A percentile compares a stretch with the other conserved stretches of the same genome.
phyloP scores from a whole-genome alignment of 2,113 vertebrate genomes.

The Corapipo altera region DNA sequence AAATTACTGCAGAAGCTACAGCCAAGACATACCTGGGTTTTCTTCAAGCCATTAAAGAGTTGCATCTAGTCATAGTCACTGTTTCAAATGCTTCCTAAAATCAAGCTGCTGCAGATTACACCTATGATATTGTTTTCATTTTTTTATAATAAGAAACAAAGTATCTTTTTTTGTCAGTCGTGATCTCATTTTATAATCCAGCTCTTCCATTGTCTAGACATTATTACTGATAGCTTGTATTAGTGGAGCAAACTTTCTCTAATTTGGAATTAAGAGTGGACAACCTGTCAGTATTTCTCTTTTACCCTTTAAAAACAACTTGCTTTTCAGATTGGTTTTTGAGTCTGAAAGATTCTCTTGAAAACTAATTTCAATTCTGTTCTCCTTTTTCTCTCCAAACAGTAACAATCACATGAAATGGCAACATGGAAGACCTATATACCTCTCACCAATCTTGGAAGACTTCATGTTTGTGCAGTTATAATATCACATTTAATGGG shows the following conservation, averaged over 20 bases:
- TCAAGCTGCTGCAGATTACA: not conserved
- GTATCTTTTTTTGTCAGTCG: not conserved
- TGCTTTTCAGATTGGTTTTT: not conserved
- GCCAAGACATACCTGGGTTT: not conserved
- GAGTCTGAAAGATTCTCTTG: not conserved
- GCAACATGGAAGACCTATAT: not conserved
- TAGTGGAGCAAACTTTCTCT: not conserved
- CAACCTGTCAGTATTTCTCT: not conserved
- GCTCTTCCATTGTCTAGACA: not conserved
- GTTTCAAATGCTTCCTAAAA: not conserved
- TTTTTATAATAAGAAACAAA: not conserved
- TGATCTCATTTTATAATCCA: not conserved
- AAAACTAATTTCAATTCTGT: not conserved
- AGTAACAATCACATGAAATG: not conserved
- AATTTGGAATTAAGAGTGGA: not conserved
- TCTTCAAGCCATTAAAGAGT: not conserved
- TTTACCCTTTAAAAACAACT: not conserved
- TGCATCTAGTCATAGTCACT: not conserved
- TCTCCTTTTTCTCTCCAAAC: not conserved
- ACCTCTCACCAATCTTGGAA: not conserved
- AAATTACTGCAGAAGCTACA: not conserved
- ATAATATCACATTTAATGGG: not conserved
- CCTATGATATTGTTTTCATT: not conserved
- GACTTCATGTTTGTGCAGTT: not conserved
- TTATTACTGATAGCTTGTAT: not conserved